phyloP scores from a whole-genome alignment of 2,797 vertebrate species.

The Loris lydekkerianus region DNA sequence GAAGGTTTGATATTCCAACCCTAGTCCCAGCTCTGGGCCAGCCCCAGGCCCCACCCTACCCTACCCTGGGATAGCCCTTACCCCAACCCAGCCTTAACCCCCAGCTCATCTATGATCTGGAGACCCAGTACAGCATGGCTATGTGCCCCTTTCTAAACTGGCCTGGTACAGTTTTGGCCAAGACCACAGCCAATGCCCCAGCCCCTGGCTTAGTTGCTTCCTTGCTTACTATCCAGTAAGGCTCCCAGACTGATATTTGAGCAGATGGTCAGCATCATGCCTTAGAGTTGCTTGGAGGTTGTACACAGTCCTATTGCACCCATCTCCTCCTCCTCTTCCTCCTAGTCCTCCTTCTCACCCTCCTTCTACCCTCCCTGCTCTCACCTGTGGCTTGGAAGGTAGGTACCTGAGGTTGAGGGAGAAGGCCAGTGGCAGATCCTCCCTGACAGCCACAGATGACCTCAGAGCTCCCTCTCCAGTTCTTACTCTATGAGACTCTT shows the following conservation, averaged over 20 bases:
- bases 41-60: not conserved
- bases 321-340: not conserved
- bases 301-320: not conserved
- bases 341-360: not conserved
- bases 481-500: not conserved
- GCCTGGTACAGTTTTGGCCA: not conserved
- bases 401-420: not conserved
- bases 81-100: not conserved
- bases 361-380: not conserved
- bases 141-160: not conserved
- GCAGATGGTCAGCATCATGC: not conserved
- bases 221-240: not conserved
- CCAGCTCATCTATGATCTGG: not conserved
- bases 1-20: conserved; percentile 64
- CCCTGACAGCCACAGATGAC: not conserved
- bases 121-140: not conserved
- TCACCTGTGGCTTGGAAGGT: conserved; percentile 6
- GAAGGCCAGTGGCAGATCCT: not conserved
- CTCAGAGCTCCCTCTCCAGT: not conserved
- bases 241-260: not conserved
- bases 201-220: not conserved
- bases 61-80: not conserved
- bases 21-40: not conserved
- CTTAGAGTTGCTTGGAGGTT: not conserved
- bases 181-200: not conserved